Evolutionary conservation across 2,797 vertebrate species (phyloP), one percentile per base, ranked within the genome.

Genomic region (Semotilus atromaculatus): DNA sequence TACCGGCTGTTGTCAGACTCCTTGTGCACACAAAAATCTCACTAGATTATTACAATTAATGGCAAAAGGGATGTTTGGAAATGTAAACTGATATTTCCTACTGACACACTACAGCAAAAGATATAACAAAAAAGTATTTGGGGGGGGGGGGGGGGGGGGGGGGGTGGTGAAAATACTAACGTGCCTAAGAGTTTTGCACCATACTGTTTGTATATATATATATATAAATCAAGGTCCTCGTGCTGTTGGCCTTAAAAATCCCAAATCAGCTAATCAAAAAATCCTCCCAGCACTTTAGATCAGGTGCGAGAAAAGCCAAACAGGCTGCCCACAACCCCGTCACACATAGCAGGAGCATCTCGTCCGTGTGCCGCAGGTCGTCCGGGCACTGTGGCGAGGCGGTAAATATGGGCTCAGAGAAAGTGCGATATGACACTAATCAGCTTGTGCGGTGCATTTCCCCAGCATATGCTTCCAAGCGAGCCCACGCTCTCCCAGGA

Each of bases 271-370:
- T 18, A 60, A 60, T 40, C 13, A 26, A 76, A 96, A 96, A 53
- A 70, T 62, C 62, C 16, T 82, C 81, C 21, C 92, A 94, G 91
- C 92, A 92, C 93, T 92, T 92, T 91, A 89, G 92, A 94, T 93
- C 93, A 92, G 91, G 64, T 51, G 45, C 55, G 67, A 67, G 72
- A 72, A n/a, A 77, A 48, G 58, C 73, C 45, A 81, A 83, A 84
- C 67, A 85, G 92, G 92, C 93, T 93, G 92, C 34, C 81, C 88
- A 89, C 43, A 38, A 29, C 14, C 26, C n/a, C 34, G 7, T 29
- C 43, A 34, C 36, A 74, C 11, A 75, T 21, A 38, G 31, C 26
- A 21, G 31, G 55, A 34, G 55, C 38, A 40, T 64, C 68, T 79
- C 26, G 19, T 72, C 23, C n/a, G 9, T 21, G 16, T 53, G 53